These are phyloP conservation scores for Phrynocephalus guinanensis DNA, from an alignment of 2,797 vertebrate genomes.

Conservation along the genomic window DNA sequence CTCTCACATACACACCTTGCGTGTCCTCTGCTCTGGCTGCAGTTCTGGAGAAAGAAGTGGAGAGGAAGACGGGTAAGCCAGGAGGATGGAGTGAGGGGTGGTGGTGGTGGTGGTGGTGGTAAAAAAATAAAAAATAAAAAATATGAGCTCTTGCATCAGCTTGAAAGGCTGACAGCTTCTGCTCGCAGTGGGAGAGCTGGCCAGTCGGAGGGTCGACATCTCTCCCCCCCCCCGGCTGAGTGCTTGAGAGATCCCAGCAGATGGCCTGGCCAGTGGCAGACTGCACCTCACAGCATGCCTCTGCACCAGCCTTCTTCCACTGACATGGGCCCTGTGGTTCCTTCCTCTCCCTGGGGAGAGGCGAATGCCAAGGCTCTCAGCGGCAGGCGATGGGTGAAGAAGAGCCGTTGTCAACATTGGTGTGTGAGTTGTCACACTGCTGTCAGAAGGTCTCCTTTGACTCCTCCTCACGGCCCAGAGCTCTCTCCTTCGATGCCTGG, in stretches of 20 bases:
- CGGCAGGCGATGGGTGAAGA: neutral
- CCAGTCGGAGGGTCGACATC: too few relatives aligned
- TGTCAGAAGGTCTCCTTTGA: neutral
- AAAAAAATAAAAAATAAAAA: too few relatives aligned
- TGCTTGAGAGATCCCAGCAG: too few relatives aligned
- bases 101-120: neutral
- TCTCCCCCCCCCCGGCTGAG: neutral
- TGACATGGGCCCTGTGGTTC: neutral
- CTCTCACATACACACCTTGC: too few relatives aligned
- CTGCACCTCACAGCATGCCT: neutral
- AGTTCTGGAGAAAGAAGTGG: too few relatives aligned
- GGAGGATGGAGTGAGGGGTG: neutral
- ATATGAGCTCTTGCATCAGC: too few relatives aligned
- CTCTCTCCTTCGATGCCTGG: neutral
- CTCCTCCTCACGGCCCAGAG: too few relatives aligned
- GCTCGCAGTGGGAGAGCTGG: neutral
- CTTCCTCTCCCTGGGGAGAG: neutral
- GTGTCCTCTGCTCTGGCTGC: too few relatives aligned
- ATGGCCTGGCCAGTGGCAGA: neutral
- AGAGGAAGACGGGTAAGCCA: neutral
- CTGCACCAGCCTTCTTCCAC: neutral
- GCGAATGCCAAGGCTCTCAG: conserved; percentile 1
- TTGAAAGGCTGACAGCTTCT: neutral
- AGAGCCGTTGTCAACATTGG: neutral
- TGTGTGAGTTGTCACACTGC: conserved; percentile 22